A percentile compares a stretch with the other conserved stretches of the same genome.
phyloP scores from a whole-genome alignment of 2,113 vertebrate genomes.

The Leucosticte australis region DNA sequence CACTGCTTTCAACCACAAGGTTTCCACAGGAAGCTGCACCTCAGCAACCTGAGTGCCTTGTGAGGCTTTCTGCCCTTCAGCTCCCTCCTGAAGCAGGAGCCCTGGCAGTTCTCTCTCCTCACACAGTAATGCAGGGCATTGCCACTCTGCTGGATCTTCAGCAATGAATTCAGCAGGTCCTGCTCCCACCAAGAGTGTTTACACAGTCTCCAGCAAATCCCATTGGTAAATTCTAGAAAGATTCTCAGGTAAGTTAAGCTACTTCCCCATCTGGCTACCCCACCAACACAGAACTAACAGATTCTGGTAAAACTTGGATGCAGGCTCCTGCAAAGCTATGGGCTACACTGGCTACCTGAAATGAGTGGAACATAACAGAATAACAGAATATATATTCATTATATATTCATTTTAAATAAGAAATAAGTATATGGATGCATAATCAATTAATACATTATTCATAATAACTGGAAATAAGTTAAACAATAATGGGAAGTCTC shows the following conservation, averaged over 20 bases:
- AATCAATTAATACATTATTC: background rate
- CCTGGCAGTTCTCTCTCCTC: background rate
- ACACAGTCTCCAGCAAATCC: background rate
- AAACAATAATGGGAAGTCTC: background rate
- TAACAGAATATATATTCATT: background rate
- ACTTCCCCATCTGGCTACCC: background rate
- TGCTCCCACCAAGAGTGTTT: background rate
- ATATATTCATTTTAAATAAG: background rate
- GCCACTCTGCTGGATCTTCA: background rate
- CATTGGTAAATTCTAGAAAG: background rate
- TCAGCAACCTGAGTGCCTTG: background rate
- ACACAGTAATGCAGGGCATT: fast-evolving
- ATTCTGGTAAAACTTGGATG: background rate
- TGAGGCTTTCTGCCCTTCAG: background rate
- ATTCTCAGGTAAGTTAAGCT: background rate
- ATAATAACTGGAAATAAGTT: background rate
- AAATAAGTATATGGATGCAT: background rate
- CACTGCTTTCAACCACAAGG: fast-evolving
- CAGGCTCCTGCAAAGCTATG: background rate
- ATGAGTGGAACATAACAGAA: background rate
- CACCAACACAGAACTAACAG: background rate
- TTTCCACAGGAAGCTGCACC: background rate
- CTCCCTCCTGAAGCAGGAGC: background rate
- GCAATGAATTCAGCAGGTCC: background rate
- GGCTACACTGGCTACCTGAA: background rate